Conservation (phyloP, 2,888 invertebrate species). For the Latrodectus hesperus region DNA sequence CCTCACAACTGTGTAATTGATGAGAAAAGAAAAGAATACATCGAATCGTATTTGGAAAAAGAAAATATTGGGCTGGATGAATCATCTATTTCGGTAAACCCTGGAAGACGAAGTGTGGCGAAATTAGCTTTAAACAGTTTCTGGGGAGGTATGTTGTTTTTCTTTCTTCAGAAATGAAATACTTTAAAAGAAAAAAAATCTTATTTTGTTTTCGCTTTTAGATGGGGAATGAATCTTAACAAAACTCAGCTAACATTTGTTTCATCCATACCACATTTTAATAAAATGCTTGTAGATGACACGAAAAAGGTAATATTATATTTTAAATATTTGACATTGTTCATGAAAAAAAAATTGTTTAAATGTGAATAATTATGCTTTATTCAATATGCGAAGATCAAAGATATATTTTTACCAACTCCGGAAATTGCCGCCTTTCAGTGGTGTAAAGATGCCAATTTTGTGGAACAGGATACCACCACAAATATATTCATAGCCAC, state of each 20-base stretch:
- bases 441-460: not conserved
- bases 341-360: not conserved
- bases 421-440: conserved; percentile 8
- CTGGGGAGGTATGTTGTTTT: not conserved
- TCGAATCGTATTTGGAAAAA: conserved; percentile 4
- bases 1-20: not conserved
- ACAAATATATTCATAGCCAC: conserved; percentile 43
- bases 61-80: not conserved
- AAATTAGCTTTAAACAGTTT: conserved; percentile 15
- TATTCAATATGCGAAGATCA: not conserved
- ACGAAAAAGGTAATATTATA: not conserved
- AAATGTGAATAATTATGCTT: not conserved
- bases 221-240: conserved; percentile 2
- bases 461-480: not conserved
- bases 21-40: conserved; percentile 1
- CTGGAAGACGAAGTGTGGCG: conserved; percentile 5
- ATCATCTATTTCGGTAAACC: not conserved
- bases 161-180: too few species aligned
- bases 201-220: not conserved
- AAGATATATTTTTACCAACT: conserved; percentile 20
- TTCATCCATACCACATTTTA: not conserved
- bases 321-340: too few species aligned
- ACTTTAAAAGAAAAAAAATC: too few species aligned
- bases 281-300: not conserved
- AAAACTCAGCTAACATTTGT: not conserved